Percentiles rank a stretch among this genome's conserved stretches.
phyloP scores from a whole-genome alignment of 2,113 vertebrate genomes.

The Ascaphus truei region DNA sequence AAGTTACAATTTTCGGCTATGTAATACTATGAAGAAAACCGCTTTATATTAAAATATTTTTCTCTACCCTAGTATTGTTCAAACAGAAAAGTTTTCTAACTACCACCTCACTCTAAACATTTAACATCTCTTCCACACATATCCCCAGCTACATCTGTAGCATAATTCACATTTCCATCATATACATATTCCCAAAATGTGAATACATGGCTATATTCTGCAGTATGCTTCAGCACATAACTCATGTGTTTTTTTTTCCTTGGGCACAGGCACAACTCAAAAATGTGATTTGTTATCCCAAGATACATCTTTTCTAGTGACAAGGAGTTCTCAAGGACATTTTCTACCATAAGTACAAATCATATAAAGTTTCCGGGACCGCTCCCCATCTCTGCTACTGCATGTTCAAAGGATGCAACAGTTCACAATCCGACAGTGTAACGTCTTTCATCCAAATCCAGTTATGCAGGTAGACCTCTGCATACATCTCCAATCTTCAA shows the following conservation, averaged over 20 bases:
- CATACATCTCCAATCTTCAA: no score
- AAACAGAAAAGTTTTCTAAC: background rate
- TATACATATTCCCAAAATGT: background rate
- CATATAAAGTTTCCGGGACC: slow-evolving; percentile 1
- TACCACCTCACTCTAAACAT: background rate
- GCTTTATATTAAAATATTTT: no score
- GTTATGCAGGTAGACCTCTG: no score
- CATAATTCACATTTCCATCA: slow-evolving; percentile 2
- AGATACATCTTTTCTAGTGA: slow-evolving; percentile 1
- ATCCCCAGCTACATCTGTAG: background rate
- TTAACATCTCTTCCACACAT: no score
- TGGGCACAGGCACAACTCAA: slow-evolving; percentile 8
- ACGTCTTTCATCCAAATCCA: no score
- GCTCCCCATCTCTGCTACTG: background rate
- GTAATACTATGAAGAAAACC: no score
- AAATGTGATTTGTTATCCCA: slow-evolving; percentile 7
- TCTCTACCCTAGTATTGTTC: no score
- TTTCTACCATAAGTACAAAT: background rate
- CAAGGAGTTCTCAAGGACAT: slow-evolving; percentile 15
- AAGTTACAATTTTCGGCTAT: no score
- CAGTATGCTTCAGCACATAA: background rate
- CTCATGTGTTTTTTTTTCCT: slow-evolving; percentile 15
- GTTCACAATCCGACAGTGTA: no score
- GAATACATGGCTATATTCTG: background rate
- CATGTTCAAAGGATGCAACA: no score